phyloP scores from a whole-genome alignment of 2,113 vertebrate genomes.

The Chunga burmeisteri region DNA sequence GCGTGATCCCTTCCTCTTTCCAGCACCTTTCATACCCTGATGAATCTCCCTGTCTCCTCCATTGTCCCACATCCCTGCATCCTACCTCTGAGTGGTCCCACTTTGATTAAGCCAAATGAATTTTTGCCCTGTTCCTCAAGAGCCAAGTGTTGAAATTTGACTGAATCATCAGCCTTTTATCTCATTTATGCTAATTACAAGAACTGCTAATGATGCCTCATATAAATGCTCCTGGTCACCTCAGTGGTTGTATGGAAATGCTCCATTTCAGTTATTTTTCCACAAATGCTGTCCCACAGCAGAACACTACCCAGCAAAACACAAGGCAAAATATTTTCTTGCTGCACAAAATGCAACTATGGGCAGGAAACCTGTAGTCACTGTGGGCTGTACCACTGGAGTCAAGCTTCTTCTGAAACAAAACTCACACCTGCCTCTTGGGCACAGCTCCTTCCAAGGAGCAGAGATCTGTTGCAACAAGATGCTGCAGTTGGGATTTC shows the following conservation, averaged over 20 bases:
- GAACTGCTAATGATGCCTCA: neutral
- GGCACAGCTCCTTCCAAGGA: neutral
- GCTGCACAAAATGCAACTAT: neutral
- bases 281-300: neutral
- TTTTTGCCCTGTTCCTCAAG: neutral
- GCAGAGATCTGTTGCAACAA: neutral
- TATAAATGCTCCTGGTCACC: neutral
- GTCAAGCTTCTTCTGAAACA: neutral
- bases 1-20: accelerated
- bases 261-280: neutral
- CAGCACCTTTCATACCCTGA: neutral
- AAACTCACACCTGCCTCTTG: neutral
- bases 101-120: neutral
- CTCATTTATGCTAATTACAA: neutral
- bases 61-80: neutral
- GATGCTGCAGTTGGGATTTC: neutral
- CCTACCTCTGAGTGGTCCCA: neutral
- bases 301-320: neutral
- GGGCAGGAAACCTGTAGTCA: no score
- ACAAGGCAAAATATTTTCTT: neutral
- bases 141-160: neutral
- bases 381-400: neutral
- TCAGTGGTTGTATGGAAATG: neutral
- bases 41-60: neutral
- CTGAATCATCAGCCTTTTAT: neutral